phyloP scores from a whole-genome alignment of 2,797 vertebrate genomes.

The Sphenopsis melanotis region DNA sequence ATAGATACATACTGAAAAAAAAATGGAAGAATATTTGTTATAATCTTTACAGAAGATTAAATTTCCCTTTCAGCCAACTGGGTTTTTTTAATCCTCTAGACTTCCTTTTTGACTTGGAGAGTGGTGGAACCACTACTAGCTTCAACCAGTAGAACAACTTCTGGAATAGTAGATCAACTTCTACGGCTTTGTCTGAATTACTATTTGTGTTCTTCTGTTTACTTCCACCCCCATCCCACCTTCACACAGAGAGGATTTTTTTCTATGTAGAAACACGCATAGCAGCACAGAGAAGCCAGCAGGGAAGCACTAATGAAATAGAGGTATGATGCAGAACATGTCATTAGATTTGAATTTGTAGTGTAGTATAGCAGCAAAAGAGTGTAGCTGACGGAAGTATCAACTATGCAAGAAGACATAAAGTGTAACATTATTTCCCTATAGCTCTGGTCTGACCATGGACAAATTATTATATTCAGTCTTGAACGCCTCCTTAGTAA shows the following conservation, averaged over 20 bases:
- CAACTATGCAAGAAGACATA: background rate
- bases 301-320: conserved; percentile 27
- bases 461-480: conserved; percentile 54
- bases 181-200: background rate
- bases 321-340: background rate
- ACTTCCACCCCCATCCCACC: background rate
- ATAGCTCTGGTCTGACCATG: background rate
- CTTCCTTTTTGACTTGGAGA: background rate
- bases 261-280: background rate
- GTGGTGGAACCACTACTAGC: background rate
- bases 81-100: background rate
- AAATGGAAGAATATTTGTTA: background rate
- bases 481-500: conserved; percentile 32
- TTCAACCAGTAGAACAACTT: conserved; percentile 1
- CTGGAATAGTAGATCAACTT: background rate
- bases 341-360: conserved; percentile 48
- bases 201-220: conserved; percentile 17
- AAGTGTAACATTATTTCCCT: conserved; percentile 18
- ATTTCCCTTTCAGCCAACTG: background rate
- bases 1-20: background rate
- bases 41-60: background rate
- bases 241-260: background rate
- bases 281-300: background rate
- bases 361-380: conserved; percentile 12
- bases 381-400: conserved; percentile 28